Evolutionary conservation across 1,140 invertebrate species (phyloP).

Genomic region (Drosophila rufa): DNA sequence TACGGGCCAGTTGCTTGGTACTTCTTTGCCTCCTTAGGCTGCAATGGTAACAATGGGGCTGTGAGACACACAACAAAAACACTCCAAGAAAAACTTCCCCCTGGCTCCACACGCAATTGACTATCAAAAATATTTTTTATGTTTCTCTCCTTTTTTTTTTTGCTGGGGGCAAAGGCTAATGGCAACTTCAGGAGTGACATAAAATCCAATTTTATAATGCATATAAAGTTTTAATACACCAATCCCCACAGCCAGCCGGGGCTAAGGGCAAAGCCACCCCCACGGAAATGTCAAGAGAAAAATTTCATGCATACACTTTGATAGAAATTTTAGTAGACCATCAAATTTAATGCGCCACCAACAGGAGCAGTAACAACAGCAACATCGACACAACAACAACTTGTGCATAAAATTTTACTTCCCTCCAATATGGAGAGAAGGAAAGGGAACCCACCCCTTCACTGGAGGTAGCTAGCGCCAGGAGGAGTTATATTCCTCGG

Average conservation of each 20-base stretch:
- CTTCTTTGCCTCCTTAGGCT: background rate
- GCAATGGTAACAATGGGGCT: slow-evolving; percentile 33
- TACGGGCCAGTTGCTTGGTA: slow-evolving; percentile 49
- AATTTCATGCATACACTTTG: slow-evolving; percentile 71
- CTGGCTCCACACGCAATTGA: slow-evolving; percentile 68
- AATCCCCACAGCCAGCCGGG: slow-evolving; percentile 2
- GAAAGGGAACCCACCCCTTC: slow-evolving; percentile 3
- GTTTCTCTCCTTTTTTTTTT: slow-evolving; percentile 28
- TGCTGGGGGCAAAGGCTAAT: slow-evolving; percentile 47
- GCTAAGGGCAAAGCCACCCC: slow-evolving; percentile 6
- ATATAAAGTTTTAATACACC: slow-evolving; percentile 80
- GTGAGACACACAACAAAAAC: slow-evolving; percentile 8
- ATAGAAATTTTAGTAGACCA: slow-evolving; percentile 81
- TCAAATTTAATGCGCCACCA: slow-evolving; percentile 75
- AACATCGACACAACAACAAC: slow-evolving; percentile 24
- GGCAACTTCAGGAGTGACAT: slow-evolving; percentile 70
- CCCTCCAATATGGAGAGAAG: slow-evolving; percentile 4
- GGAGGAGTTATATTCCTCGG: slow-evolving; percentile 2
- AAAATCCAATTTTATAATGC: slow-evolving; percentile 82
- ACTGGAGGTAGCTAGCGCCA: slow-evolving; percentile 1
- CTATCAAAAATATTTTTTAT: slow-evolving; percentile 74
- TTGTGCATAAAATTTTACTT: slow-evolving; percentile 76
- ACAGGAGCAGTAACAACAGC: slow-evolving; percentile 10
- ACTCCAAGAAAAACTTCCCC: slow-evolving; percentile 50
- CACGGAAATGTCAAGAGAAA: slow-evolving; percentile 29